Conservation (phyloP, 1,140 invertebrate genomes). For the Centruroides vittatus region DNA sequence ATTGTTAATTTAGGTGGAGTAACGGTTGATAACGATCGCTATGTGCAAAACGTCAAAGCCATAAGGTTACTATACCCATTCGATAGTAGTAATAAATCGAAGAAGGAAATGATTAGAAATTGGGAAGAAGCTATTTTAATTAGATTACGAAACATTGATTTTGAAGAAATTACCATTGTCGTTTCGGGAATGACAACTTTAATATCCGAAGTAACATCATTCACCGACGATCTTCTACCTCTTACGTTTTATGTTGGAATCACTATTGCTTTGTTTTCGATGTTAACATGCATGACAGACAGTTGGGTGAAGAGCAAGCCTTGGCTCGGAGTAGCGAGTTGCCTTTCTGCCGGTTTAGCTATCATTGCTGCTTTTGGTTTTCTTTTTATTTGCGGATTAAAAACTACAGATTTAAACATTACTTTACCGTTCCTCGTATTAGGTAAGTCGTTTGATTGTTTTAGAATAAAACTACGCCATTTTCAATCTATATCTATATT, state of each 20-base stretch:
- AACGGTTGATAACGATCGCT: slow-evolving; percentile 50
- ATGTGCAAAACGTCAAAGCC: slow-evolving; percentile 56
- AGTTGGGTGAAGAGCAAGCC: slow-evolving; percentile 80
- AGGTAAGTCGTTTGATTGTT: slow-evolving; percentile 44
- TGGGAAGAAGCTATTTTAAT: slow-evolving; percentile 76
- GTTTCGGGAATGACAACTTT: slow-evolving; percentile 70
- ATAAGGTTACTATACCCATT: slow-evolving; percentile 73
- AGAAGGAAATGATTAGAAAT: slow-evolving; percentile 58
- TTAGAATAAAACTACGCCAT: too few species aligned
- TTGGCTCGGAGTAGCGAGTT: slow-evolving; percentile 73
- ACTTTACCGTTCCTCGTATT: slow-evolving; percentile 88
- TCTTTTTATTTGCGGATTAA: slow-evolving; percentile 72
- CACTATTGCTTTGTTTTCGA: slow-evolving; percentile 47
- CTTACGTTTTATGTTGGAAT: slow-evolving; percentile 73
- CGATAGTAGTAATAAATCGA: slow-evolving; percentile 50
- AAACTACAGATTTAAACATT: slow-evolving; percentile 89
- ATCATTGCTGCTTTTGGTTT: slow-evolving; percentile 76
- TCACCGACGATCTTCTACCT: slow-evolving; percentile 70
- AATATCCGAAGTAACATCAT: slow-evolving; percentile 73
- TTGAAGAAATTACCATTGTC: slow-evolving; percentile 63
- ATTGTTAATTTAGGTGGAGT: slow-evolving; percentile 73
- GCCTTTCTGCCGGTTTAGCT: slow-evolving; percentile 74
- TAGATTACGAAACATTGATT: slow-evolving; percentile 53
- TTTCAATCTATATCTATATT: too few species aligned
- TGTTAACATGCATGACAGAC: slow-evolving; percentile 52